A percentile compares a stretch with the other conserved stretches of the same genome.
Conservation (phyloP, 2,797 vertebrate species). For the Schizopygopsis pylzovi region DNA sequence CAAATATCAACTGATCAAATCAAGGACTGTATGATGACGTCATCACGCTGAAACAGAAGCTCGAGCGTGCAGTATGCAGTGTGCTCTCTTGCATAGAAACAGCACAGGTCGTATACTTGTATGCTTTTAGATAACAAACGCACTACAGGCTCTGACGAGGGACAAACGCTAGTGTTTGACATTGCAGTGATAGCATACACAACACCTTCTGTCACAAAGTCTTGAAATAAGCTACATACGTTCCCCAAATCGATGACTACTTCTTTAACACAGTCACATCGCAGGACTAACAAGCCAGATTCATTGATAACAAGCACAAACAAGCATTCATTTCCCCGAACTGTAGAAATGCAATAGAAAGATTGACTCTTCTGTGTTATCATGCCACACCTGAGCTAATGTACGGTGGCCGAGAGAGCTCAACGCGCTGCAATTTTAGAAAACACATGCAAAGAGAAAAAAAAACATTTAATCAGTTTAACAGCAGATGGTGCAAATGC, state of each 20-base stretch:
- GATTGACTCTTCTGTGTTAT: constrained; percentile 15
- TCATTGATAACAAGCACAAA: constrained; percentile 31
- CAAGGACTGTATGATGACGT: background rate
- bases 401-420: too few species aligned
- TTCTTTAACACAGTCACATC: background rate
- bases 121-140: background rate
- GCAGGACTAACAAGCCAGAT: background rate
- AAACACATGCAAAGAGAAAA: too few species aligned
- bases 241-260: background rate
- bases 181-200: background rate
- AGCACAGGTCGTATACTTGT: background rate
- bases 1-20: background rate
- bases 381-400: background rate
- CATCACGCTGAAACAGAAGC: background rate
- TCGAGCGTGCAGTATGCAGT: background rate
- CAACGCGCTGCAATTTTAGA: too few species aligned
- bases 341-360: constrained; percentile 31
- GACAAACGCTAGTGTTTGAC: background rate
- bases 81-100: constrained; percentile 12
- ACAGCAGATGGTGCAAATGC: too few species aligned
- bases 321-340: background rate
- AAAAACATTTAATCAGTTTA: too few species aligned
- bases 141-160: background rate
- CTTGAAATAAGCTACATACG: constrained; percentile 2
- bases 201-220: constrained; percentile 28